Evolutionary conservation across 92 coral and sea anemone genomes (phyloP), one percentile per base, ranked within the genome.

Genomic region (Hydrozoanthus gracilis): DNA sequence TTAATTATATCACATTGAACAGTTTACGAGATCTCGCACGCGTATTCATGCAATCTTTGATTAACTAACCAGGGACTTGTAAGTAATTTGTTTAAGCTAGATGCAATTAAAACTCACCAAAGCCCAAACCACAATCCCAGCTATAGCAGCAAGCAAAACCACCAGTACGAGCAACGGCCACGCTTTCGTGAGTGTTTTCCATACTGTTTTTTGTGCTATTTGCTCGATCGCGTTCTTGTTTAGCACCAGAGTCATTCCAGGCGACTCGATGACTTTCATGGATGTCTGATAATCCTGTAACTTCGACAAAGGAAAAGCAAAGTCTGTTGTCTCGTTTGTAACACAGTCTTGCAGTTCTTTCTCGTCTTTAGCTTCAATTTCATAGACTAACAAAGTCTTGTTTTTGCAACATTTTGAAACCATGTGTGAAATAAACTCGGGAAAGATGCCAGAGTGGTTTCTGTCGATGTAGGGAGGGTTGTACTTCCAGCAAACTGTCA

Each of bases 221-320:
- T 44, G 46, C 7, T 79, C 84, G 50, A 79, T 61, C 14, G 84
- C 84, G n/a, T 79, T 79, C 84, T 64, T 79, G 73, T 79, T 79
- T n/a, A 79, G 48, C 3, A 79, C 84, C 44, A 79, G 58, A 9
- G 73, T 79, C 73, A 79, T 62, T 16, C 84, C 84, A 62, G 84
- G 84, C 13, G 84, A 79, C 49, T 79, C 84, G 2, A 79, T 65
- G 13, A 79, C 16, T 4, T 79, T 62, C 64, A 79, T 62, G 8
- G 17, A 9, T 14, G 18, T 71, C 5, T 79, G 71, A 16, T 44
- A 48, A 0, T 39, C 12, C 52, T 17, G 46, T 0, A 17, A 55
- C 44, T 58, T 79, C 3, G 71, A 13, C 51, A 61, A 14, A 3
- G 84, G 84, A 12, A 79, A 44, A 62, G 47, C 84, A 27, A 79